These are phyloP conservation scores for Paedocypris sp. DNA, from an alignment of 2,113 vertebrate genomes.

Conservation along the genomic window DNA sequence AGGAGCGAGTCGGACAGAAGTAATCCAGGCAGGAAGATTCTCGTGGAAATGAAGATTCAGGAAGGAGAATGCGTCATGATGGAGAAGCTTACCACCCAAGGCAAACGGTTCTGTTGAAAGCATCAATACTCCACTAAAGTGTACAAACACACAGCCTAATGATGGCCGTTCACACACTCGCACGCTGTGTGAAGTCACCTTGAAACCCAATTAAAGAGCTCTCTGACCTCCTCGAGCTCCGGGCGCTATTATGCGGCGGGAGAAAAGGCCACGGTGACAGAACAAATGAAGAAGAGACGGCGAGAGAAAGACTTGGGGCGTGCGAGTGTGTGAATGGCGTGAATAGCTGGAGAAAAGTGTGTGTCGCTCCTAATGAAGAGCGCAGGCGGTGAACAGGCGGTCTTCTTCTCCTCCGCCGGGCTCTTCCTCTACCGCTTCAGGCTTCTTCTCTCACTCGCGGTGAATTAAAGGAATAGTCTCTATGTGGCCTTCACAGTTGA, in stretches of 20 bases:
- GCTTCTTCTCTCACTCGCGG: no score
- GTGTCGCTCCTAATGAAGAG: conserved; percentile 40
- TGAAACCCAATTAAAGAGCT: conserved; percentile 57
- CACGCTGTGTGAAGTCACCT: conserved; percentile 44
- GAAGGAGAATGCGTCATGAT: no score
- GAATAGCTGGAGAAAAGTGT: conserved; percentile 45
- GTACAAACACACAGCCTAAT: conserved; percentile 37
- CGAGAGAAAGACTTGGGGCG: conserved; percentile 50
- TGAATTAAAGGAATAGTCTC: no score
- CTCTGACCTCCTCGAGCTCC: conserved; percentile 43
- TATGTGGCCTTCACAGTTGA: no score
- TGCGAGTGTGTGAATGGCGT: conserved; percentile 44
- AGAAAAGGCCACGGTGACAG: conserved; percentile 20
- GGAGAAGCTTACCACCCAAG: no score
- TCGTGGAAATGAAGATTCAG: no score
- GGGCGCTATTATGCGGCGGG: conserved; percentile 32
- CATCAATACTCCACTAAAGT: neutral
- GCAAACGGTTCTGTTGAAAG: no score
- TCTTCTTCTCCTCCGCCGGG: no score
- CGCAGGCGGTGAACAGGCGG: no score
- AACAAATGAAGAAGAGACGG: conserved; percentile 34
- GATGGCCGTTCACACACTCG: conserved; percentile 10
- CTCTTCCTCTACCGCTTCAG: neutral
- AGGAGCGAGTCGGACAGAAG: no score
- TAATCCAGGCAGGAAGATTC: no score